A percentile compares a stretch with the other conserved stretches of the same genome.
Evolutionary conservation across 2,113 vertebrate genomes (phyloP).

Genomic region (Chlamydotis undulata): DNA sequence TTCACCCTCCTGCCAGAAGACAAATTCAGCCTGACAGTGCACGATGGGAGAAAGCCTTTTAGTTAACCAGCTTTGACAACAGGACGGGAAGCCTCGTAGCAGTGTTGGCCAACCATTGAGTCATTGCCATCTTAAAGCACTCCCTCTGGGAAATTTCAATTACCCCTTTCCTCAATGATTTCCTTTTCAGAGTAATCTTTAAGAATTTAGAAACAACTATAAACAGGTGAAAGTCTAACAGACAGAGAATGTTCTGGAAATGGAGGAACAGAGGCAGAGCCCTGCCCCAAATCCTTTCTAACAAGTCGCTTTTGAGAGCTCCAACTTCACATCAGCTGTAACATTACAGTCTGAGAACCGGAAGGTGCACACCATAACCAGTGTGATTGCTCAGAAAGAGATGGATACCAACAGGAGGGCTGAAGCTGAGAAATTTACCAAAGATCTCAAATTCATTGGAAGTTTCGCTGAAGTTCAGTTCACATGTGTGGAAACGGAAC

Average conservation of each 20-base stretch:
- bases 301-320: neutral
- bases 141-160: slow-evolving; percentile 22
- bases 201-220: neutral
- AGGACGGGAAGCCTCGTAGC: neutral
- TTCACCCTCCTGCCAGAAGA: neutral
- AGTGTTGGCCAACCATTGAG: neutral
- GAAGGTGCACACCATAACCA: neutral
- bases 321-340: fast-evolving
- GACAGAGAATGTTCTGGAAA: neutral
- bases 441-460: neutral
- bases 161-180: slow-evolving; percentile 11
- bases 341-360: neutral
- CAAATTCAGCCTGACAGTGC: slow-evolving; percentile 47
- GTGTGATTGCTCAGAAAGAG: neutral
- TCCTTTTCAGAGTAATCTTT: neutral
- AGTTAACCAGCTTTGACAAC: slow-evolving; percentile 22
- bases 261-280: neutral
- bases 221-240: neutral
- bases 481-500: neutral
- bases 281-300: neutral
- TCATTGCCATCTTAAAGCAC: neutral
- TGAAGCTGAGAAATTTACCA: neutral
- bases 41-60: neutral
- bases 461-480: neutral
- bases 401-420: neutral